phyloP scores from a whole-genome alignment of 1,140 invertebrate genomes.

The Pogonognathellus flavescens region DNA sequence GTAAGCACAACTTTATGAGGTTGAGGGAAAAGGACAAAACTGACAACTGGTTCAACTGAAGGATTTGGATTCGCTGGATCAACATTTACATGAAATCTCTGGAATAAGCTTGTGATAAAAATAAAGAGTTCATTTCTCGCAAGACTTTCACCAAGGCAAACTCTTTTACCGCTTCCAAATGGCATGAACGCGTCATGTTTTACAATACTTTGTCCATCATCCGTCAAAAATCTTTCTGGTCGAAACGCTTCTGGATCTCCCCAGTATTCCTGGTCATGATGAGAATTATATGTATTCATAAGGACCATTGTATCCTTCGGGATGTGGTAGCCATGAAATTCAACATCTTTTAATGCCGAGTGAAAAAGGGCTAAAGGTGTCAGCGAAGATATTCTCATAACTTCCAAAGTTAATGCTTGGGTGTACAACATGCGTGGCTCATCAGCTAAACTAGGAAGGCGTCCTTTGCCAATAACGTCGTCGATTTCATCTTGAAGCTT shows the following conservation, averaged over 20 bases:
- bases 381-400: constrained; percentile 52
- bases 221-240: constrained; percentile 66
- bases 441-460: constrained; percentile 29
- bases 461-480: constrained; percentile 67
- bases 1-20: constrained; percentile 51
- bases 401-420: constrained; percentile 61
- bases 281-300: constrained; percentile 59
- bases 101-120: constrained; percentile 57
- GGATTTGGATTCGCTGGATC: constrained; percentile 53
- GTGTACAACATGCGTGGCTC: constrained; percentile 38
- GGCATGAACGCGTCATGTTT: constrained; percentile 29
- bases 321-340: constrained; percentile 68
- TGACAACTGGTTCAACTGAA: constrained; percentile 52
- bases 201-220: constrained; percentile 3
- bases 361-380: constrained; percentile 58
- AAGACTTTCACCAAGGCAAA: constrained; percentile 60
- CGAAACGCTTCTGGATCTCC: constrained; percentile 55
- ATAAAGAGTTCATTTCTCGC: constrained; percentile 58
- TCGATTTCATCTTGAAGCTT: constrained; percentile 69
- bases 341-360: constrained; percentile 59
- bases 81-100: constrained; percentile 37
- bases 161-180: constrained; percentile 51
- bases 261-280: constrained; percentile 33
- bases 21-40: constrained; percentile 43
- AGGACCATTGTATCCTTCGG: constrained; percentile 70